These are phyloP conservation scores for Sakesphorus luctuosus DNA, from an alignment of 2,113 vertebrate genomes.

Conservation along the genomic window DNA sequence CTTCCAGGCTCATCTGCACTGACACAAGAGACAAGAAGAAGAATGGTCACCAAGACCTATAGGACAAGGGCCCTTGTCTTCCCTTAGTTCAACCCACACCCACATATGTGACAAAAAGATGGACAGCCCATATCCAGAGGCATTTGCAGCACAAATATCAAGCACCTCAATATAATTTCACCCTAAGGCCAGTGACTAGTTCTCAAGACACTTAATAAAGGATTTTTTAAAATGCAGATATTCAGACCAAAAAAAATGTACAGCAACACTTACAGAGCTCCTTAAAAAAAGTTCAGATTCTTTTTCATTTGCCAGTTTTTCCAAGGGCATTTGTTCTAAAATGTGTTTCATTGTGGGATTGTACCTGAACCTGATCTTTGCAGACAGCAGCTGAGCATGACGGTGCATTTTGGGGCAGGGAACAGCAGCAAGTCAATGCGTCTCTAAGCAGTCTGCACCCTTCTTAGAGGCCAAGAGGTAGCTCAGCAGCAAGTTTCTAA, in stretches of 20 bases:
- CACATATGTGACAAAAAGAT: not conserved
- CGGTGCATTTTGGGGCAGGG: not conserved
- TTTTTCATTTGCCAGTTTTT: not conserved
- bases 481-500: not conserved
- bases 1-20: not conserved
- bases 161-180: not conserved
- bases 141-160: not conserved
- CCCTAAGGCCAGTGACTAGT: not conserved
- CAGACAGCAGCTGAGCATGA: fast-evolving
- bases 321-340: not conserved
- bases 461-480: not conserved
- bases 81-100: not conserved
- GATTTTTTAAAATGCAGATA: not conserved
- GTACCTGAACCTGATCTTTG: not conserved
- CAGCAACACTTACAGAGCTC: not conserved
- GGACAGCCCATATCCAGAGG: not conserved
- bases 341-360: not conserved
- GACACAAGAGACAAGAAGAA: not conserved
- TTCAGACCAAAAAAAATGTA: not conserved
- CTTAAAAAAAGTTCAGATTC: not conserved
- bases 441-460: not conserved
- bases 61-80: not conserved
- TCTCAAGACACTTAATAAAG: not conserved
- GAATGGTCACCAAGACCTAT: fast-evolving
- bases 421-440: not conserved